Conservation (phyloP, 2,797 vertebrate genomes). For the Hypotaenidia philippensis region DNA sequence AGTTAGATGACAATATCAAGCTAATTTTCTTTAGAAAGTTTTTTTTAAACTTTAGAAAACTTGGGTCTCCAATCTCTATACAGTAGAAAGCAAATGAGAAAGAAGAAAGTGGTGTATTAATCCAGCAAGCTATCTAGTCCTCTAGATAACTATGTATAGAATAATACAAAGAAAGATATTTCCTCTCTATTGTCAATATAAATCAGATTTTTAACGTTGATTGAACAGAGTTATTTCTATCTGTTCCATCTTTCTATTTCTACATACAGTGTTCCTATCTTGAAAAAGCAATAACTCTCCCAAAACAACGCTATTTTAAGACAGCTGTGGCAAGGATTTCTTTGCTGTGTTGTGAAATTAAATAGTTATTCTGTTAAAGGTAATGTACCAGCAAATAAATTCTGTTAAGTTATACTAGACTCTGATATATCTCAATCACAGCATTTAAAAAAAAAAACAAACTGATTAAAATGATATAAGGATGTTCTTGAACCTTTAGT, state of each 20-base stretch:
- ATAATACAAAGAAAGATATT: background rate
- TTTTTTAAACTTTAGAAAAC: background rate
- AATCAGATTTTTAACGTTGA: background rate
- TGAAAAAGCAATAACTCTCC: background rate
- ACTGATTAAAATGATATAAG: background rate
- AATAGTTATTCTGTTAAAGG: background rate
- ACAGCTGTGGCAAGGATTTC: background rate
- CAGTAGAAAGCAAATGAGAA: background rate
- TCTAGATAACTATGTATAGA: background rate
- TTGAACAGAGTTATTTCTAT: constrained; percentile 6
- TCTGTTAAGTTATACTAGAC: background rate
- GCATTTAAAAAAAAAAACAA: background rate
- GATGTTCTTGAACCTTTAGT: background rate
- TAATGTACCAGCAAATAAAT: background rate
- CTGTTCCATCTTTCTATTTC: background rate
- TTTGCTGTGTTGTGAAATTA: background rate
- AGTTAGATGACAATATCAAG: background rate
- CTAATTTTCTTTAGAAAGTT: background rate
- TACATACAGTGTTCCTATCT: background rate
- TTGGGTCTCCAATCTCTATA: background rate
- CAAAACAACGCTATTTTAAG: constrained; percentile 36
- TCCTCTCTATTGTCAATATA: background rate
- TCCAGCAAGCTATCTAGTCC: background rate
- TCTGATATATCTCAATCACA: background rate
- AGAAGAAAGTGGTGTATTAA: background rate